Conservation (phyloP, 2,113 vertebrate genomes). For the Clarias magur region DNA sequence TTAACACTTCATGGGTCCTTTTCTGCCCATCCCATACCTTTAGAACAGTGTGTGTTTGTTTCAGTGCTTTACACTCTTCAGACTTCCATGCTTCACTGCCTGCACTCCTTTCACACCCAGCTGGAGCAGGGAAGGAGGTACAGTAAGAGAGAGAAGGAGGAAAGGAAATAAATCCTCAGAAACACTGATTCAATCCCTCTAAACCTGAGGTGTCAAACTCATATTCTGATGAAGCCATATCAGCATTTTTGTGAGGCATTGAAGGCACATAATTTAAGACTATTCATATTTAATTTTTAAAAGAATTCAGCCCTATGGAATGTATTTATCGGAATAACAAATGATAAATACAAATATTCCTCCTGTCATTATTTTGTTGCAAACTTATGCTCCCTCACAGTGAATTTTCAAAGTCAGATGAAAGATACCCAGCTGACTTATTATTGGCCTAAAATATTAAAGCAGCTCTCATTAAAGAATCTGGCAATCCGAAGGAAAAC, state of each 20-base stretch:
- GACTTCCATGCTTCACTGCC: slow-evolving; percentile 90
- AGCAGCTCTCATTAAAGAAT: not conserved
- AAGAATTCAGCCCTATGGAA: not conserved
- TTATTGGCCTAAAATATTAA: not conserved
- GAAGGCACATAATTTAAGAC: not conserved
- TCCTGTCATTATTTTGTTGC: not conserved
- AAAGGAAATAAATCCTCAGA: slow-evolving; percentile 57
- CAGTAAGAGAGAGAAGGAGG: slow-evolving; percentile 50
- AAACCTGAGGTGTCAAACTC: slow-evolving; percentile 2
- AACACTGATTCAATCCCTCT: slow-evolving; percentile 10
- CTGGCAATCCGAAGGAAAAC: not conserved
- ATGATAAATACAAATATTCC: not conserved
- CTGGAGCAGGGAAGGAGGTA: slow-evolving; percentile 68
- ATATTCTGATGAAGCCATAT: not conserved
- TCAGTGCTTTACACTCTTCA: slow-evolving; percentile 94
- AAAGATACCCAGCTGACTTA: not conserved
- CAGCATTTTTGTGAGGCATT: not conserved
- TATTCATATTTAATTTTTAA: not conserved
- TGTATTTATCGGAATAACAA: not conserved
- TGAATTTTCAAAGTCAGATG: not conserved
- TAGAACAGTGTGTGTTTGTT: slow-evolving; percentile 66
- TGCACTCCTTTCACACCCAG: slow-evolving; percentile 85
- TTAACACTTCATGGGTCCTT: not conserved
- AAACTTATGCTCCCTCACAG: not conserved
- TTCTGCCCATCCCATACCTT: slow-evolving; percentile 64